Conservation (phyloP, 2,113 vertebrate species). For the Suncus etruscus region DNA sequence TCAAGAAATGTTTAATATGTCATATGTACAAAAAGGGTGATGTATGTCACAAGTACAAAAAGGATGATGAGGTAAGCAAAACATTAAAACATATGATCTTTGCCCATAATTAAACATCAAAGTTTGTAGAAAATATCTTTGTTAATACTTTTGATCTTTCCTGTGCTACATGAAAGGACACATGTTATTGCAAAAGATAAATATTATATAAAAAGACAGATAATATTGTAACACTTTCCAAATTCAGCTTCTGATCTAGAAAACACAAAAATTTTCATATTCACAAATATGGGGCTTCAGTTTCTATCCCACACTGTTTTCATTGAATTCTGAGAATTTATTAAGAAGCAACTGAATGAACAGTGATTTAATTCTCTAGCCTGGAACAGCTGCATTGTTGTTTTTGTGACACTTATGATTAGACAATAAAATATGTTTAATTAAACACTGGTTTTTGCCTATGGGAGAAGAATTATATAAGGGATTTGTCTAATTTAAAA, state of each 20-base stretch:
- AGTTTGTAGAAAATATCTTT: conserved; percentile 10
- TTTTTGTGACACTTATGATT: conserved; percentile 35
- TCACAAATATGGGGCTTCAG: background rate
- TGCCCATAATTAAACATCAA: background rate
- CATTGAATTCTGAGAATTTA: conserved; percentile 59
- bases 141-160: conserved; percentile 10
- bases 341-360: conserved; percentile 5
- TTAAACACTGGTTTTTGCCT: conserved; percentile 16
- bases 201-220: too few species aligned
- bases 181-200: conserved; percentile 48
- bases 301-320: background rate
- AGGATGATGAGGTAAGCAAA: background rate
- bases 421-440: conserved; percentile 40
- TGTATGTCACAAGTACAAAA: conserved; percentile 6
- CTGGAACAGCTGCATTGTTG: background rate
- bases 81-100: background rate
- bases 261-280: conserved; percentile 41
- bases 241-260: conserved; percentile 49
- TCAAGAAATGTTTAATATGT: conserved; percentile 3
- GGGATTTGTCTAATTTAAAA: conserved; percentile 52
- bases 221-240: background rate
- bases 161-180: conserved; percentile 29
- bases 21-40: background rate
- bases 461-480: background rate
- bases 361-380: background rate